Conservation (phyloP, 2,113 vertebrate genomes). For the Hippocampus zosterae region DNA sequence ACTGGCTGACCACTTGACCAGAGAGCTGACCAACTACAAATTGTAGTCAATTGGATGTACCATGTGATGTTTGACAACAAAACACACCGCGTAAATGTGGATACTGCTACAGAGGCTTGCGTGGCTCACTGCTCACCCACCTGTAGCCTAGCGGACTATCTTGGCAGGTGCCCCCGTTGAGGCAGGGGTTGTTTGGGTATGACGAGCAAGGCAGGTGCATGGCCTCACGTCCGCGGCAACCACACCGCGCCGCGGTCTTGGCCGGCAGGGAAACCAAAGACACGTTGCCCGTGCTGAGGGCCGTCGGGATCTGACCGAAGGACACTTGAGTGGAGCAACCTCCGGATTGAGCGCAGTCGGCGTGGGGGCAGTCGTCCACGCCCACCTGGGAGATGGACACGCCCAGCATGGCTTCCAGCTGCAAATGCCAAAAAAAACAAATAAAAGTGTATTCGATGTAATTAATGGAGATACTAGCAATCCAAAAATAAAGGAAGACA, state of each 20-base stretch:
- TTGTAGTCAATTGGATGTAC: too few relatives aligned
- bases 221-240: conserved; percentile 74
- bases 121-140: conserved; percentile 43
- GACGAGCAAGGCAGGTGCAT: conserved; percentile 75
- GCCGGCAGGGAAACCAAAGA: conserved; percentile 78
- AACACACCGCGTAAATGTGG: too few relatives aligned
- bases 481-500: too few relatives aligned
- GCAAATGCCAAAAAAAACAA: background rate
- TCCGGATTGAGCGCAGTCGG: conserved; percentile 70
- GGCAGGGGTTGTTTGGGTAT: conserved; percentile 75
- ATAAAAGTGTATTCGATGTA: background rate
- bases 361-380: conserved; percentile 74
- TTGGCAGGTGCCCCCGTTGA: conserved; percentile 80
- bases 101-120: too few relatives aligned
- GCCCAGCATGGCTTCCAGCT: conserved; percentile 79
- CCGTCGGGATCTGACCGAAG: conserved; percentile 65
- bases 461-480: too few relatives aligned
- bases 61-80: background rate
- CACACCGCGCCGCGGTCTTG: conserved; percentile 63
- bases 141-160: conserved; percentile 81
- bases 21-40: too few relatives aligned
- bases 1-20: too few relatives aligned
- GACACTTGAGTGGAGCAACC: conserved; percentile 75
- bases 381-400: conserved; percentile 77
- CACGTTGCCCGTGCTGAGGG: conserved; percentile 67